A percentile compares a stretch with the other conserved stretches of the same genome.
phyloP scores from a whole-genome alignment of 2,113 vertebrate species.

The Nymphicus hollandicus region DNA sequence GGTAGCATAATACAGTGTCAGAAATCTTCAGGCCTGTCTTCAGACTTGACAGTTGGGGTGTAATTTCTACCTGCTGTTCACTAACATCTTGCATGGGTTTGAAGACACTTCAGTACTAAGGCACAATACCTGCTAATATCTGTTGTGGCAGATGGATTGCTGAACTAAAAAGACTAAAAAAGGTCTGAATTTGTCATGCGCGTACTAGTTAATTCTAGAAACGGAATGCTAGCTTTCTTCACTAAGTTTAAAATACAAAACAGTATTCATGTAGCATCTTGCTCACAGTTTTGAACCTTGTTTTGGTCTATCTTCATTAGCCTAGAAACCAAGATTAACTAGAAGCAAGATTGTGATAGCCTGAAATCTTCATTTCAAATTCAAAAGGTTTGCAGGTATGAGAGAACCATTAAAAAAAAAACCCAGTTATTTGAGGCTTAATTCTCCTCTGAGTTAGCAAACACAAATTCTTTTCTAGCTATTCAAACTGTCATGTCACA shows the following conservation, averaged over 20 bases:
- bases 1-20: conserved; percentile 39
- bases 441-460: not conserved
- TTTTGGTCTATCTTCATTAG: not conserved
- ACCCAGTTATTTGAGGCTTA: not conserved
- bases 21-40: not conserved
- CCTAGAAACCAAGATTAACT: not conserved
- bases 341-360: not conserved
- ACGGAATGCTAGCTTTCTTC: not conserved
- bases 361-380: not conserved
- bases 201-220: not conserved
- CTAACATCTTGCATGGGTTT: not conserved
- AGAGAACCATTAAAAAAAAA: not conserved
- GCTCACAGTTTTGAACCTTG: not conserved
- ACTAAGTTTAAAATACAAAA: not conserved
- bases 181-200: not conserved
- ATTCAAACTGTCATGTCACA: not conserved
- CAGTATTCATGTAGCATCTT: not conserved
- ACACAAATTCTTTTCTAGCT: not conserved
- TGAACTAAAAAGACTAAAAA: not conserved
- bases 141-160: not conserved
- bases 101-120: not conserved
- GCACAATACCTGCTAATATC: not conserved
- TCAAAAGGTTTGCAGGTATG: not conserved
- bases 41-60: not conserved
- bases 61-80: not conserved